phyloP scores from a whole-genome alignment of 2,797 vertebrate species.

The Anomalospiza imberbis region DNA sequence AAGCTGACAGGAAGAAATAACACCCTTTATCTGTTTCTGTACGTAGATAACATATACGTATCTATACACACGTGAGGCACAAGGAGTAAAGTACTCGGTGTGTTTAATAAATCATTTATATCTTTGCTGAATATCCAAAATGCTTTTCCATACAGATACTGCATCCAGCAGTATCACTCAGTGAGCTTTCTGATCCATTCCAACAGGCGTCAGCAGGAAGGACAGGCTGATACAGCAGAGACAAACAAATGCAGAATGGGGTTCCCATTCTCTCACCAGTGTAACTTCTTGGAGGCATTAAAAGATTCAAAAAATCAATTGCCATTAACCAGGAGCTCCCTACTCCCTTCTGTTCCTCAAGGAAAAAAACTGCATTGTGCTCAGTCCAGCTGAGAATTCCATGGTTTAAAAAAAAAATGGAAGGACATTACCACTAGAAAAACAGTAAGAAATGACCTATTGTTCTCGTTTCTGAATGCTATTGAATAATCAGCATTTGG shows the following conservation, averaged over 20 bases:
- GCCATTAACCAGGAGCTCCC: not conserved
- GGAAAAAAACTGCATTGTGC: not conserved
- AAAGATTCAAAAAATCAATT: not conserved
- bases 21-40: not conserved
- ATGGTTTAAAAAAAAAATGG: not conserved
- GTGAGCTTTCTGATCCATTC: not conserved
- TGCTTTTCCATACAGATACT: not conserved
- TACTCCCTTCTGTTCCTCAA: not conserved
- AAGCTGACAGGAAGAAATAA: not conserved
- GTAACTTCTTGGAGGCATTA: not conserved
- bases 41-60: fast-evolving
- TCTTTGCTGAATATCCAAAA: not conserved
- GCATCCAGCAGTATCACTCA: not conserved
- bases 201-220: not conserved
- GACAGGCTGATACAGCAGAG: not conserved
- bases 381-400: not conserved
- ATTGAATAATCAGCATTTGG: not conserved
- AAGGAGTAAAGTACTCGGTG: not conserved
- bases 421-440: not conserved
- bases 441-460: not conserved
- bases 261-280: not conserved
- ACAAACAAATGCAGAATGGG: not conserved
- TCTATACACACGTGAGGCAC: not conserved
- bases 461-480: not conserved
- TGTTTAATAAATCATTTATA: not conserved